Conservation (phyloP, 1,140 invertebrate species). For the Hypsibius dujardini region DNA sequence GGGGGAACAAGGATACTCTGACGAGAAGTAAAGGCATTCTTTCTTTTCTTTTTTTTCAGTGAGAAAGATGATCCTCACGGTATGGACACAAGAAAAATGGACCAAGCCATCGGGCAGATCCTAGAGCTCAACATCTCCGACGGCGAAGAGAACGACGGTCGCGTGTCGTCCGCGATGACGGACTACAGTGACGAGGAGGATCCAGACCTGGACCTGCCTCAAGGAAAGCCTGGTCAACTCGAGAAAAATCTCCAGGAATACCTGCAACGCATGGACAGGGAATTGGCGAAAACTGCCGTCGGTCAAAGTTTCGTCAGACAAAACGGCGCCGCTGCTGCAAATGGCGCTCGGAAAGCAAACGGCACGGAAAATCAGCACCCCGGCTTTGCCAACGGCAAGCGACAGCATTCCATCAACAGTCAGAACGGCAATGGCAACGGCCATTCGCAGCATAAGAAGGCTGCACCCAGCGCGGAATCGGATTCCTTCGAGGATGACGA, state of each 20-base stretch:
- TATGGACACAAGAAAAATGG: conserved; percentile 17
- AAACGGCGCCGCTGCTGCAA: conserved; percentile 19
- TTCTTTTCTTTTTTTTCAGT: conserved; percentile 19
- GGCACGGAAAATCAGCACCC: background rate
- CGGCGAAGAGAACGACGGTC: conserved; percentile 47
- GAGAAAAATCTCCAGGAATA: conserved; percentile 41
- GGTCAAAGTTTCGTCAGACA: conserved; percentile 48
- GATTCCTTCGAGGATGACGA: conserved; percentile 40
- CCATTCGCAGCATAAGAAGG: no score
- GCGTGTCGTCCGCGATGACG: conserved; percentile 54
- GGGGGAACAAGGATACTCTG: no score
- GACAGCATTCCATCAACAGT: no score
- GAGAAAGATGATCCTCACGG: background rate
- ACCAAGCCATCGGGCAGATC: conserved; percentile 9
- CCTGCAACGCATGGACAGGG: conserved; percentile 52
- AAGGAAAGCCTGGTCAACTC: conserved; percentile 24
- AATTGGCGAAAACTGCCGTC: conserved; percentile 52
- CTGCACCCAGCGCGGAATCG: conserved; percentile 6
- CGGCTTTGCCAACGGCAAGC: background rate
- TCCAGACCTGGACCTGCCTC: conserved; percentile 24
- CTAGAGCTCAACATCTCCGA: conserved; percentile 61
- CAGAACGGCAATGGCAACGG: no score
- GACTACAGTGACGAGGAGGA: conserved; percentile 43
- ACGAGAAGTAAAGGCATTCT: no score
- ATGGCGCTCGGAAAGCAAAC: conserved; percentile 12